Conservation (phyloP, 2,113 vertebrate species). For the Bothrops jararaca region DNA sequence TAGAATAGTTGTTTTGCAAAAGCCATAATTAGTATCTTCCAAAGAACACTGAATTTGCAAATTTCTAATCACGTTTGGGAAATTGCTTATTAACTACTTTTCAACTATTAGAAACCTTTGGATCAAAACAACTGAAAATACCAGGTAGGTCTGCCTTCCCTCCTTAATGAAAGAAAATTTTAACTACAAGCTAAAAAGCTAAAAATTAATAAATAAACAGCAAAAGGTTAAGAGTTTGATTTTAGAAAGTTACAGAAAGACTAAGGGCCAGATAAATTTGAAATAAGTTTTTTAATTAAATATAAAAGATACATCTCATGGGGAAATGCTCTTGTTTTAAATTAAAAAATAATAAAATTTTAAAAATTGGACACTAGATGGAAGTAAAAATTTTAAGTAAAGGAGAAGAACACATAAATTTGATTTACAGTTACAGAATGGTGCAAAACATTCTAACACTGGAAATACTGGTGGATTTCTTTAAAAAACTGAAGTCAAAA, state of each 20-base stretch:
- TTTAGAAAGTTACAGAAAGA: not conserved
- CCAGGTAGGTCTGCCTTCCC: not conserved
- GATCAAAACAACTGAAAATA: not conserved
- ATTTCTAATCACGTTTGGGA: not conserved
- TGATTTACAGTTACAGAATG: too few relatives aligned
- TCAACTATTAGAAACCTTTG: not conserved
- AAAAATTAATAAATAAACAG: not conserved
- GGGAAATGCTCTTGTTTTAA: too few relatives aligned
- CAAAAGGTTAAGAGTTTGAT: not conserved
- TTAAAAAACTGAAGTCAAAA: too few relatives aligned
- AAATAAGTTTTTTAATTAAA: too few relatives aligned
- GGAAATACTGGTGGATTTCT: too few relatives aligned
- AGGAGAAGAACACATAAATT: too few relatives aligned
- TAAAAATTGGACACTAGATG: too few relatives aligned
- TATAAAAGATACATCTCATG: too few relatives aligned
- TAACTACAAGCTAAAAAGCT: not conserved
- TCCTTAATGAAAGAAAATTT: not conserved
- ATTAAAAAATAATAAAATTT: too few relatives aligned
- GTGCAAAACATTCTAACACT: too few relatives aligned
- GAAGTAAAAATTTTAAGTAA: too few relatives aligned
- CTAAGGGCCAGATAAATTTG: too few relatives aligned
- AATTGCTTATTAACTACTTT: not conserved
- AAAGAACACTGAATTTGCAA: not conserved
- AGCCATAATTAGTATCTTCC: not conserved
- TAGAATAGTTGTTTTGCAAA: not conserved